Base-by-base conservation (phyloP, 2,888 invertebrate species). In the Trilocha varians region DNA sequence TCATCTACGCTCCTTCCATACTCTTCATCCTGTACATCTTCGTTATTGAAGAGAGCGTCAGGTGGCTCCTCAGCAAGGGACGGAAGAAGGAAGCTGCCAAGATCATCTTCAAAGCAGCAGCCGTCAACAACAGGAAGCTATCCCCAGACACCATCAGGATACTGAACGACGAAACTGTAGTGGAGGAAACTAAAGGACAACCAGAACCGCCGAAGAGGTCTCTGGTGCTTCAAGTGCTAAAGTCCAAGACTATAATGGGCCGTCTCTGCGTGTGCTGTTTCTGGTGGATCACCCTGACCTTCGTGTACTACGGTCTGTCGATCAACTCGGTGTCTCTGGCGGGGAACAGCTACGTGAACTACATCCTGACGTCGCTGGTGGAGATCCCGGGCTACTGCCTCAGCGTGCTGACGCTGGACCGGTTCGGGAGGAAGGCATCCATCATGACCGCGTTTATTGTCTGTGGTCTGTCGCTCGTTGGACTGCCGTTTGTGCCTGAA, bases 221-320 rank as follows among this genome's bases (percentile, higher is more conserved):
- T 0, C 38, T 79, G 5, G 45, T 53, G 9, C 45, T 66, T 36
- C 78, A 88, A 61, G 78, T 89, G 16, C 41, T 89, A 3, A 77
- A 68, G 42, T 89, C 89, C 0, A 78, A 69, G 35, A 80, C 80
- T 14, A 61, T 91, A 11, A 64, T 89, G 46, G 57, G 80, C 0
- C 78, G 91, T 32, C 79, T 63, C 36, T 52, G 87, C 1, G 89
- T 90, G 39, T 92, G 93, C 50, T 91, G 91, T n/a, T 88, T 93
- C 53, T 93, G 93, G 80, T 94, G 93, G 93, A 89, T 93, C 13
- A 91, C 93, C 0, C 90, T 91, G 55, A 91, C 92, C 0, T 90
- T 94, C 48, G 90, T 94, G 14, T 95, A 93, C 69, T 94, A 93
- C 59, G 95, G 95, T 0, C 73, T 95, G 33, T 93, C 93, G 0